Evolutionary conservation across 2,888 invertebrate genomes (phyloP), one percentile per base, ranked within the genome.

Genomic region (Andrena minutula): DNA sequence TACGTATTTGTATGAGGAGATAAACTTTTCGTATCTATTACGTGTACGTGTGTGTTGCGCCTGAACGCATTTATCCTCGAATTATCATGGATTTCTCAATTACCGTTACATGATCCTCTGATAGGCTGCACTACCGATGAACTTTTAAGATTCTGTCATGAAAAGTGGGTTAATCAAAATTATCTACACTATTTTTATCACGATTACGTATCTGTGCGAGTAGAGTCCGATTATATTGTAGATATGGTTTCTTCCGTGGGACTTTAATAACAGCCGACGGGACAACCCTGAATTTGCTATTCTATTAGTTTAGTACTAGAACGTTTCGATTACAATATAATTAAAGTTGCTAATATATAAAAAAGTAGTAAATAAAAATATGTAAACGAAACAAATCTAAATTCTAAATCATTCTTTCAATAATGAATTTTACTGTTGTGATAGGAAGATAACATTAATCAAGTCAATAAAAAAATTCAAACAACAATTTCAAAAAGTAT

Each of bases 11-110:
- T 28, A 23, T n/a, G 47, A 7, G 23, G 0, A 53, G 51, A 72
- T 51, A 53, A 35, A 63, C 26, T 8, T 65, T 63, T 4, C 8
- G 47, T n/a, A 32, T 74, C 2, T 30, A 20, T 56, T 20, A 41
- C 26, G 12, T 49, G 12, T 20, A 56, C 2, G 35, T 6, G 16
- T 56, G 20, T 58, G 56, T n/a, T 61, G n/a, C n/a, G 12, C n/a
- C 1, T 51, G 7, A 20, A 12, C 16, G 4, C 41, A 28, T 35
- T 8, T 74, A 47, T 23, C 56, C 20, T 32, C n/a, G 28, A 63
- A 49, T 23, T 61, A 66, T 66, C 30, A 32, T 26, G 12, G 35
- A 23, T 32, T 56, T 56, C 26, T 56, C 53, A 56, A 56, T 56
- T 56, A 56, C 51, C n/a, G 51, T 12, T 53, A 32, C 35, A 35